phyloP scores from a whole-genome alignment of 2,888 invertebrate species.

The Agriopis leucophaearia region DNA sequence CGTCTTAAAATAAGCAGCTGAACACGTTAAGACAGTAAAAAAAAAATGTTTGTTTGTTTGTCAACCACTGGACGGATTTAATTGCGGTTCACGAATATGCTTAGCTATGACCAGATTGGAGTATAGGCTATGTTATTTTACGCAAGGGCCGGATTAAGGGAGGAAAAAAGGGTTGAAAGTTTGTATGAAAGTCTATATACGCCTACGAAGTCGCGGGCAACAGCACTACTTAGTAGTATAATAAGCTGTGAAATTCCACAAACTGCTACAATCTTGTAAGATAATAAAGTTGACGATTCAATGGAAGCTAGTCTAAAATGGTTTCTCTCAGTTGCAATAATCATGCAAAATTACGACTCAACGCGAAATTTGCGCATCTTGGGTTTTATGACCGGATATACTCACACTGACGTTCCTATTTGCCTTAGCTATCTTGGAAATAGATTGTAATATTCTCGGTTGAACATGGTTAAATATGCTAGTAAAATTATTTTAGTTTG shows the following conservation, averaged over 20 bases:
- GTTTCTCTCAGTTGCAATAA: constrained; percentile 21
- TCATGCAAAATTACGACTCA: not conserved
- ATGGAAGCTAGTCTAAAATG: constrained; percentile 11
- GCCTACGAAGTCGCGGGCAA: no score
- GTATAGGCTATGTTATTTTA: no score
- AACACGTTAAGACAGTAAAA: no score
- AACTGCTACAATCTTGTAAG: not conserved
- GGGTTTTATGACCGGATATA: constrained; percentile 11
- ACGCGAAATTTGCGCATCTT: constrained; percentile 1
- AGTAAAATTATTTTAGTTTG: no score
- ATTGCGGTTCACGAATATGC: no score
- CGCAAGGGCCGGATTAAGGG: no score
- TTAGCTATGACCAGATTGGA: no score
- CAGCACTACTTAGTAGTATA: not conserved
- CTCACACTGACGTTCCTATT: constrained; percentile 4
- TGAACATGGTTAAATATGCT: not conserved
- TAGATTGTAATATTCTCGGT: not conserved
- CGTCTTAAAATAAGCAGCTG: no score
- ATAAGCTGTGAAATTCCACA: not conserved
- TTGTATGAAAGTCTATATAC: no score
- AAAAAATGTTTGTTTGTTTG: no score
- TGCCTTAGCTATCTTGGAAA: not conserved
- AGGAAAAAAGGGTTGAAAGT: no score
- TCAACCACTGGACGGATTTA: no score
- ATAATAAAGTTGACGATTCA: constrained; percentile 10